A percentile compares a stretch with the other conserved stretches of the same genome.
These are phyloP conservation scores for Hermodice carunculata DNA, from an alignment of 2,888 invertebrate genomes.

Conservation along the genomic window DNA sequence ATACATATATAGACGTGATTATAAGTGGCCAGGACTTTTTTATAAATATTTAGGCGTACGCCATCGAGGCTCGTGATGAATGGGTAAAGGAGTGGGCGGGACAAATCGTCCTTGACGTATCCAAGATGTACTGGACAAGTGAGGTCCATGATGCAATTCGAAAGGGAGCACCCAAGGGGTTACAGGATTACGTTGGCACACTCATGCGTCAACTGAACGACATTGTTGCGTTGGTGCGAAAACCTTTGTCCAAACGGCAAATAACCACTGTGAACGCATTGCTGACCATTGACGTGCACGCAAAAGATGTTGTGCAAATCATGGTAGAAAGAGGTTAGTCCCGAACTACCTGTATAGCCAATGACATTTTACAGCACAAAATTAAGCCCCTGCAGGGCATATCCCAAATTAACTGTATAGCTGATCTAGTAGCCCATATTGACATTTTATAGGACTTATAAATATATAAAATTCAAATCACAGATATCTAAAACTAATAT, in stretches of 20 bases:
- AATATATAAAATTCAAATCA: no score
- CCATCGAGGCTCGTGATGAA: slow-evolving; percentile 72
- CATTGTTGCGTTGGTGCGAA: slow-evolving; percentile 83
- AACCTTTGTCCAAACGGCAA: slow-evolving; percentile 85
- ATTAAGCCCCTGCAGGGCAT: not conserved
- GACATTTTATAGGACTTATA: not conserved
- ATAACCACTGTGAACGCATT: slow-evolving; percentile 91
- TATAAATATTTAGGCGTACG: slow-evolving; percentile 61
- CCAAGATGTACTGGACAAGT: slow-evolving; percentile 87
- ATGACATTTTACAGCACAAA: not conserved
- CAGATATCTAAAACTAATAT: no score
- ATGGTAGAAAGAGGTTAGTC: slow-evolving; percentile 65
- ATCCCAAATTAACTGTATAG: no score
- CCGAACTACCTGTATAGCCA: not conserved
- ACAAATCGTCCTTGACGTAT: slow-evolving; percentile 84
- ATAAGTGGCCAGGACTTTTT: not conserved
- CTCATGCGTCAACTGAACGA: slow-evolving; percentile 79
- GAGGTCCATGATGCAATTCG: slow-evolving; percentile 82
- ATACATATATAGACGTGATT: not conserved
- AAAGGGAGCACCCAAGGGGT: slow-evolving; percentile 73
- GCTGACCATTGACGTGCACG: slow-evolving; percentile 93
- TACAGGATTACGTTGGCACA: slow-evolving; percentile 74
- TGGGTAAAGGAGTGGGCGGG: slow-evolving; percentile 96
- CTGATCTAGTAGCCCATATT: not conserved
- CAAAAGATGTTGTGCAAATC: slow-evolving; percentile 85